These are phyloP conservation scores for Galeruca laticollis DNA, from an alignment of 2,888 invertebrate species.

Conservation along the genomic window DNA sequence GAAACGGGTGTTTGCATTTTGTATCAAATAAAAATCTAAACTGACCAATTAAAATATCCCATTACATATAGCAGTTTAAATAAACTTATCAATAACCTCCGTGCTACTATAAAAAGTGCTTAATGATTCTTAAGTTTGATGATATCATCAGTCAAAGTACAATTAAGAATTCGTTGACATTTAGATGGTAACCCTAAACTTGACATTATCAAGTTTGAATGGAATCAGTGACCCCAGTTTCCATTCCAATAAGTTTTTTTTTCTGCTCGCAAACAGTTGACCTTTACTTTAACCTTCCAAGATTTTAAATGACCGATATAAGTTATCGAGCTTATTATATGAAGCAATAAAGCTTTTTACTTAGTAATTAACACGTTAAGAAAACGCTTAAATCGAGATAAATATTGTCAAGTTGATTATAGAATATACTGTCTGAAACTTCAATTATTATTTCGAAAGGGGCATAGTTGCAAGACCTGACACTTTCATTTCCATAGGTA, in stretches of 20 bases:
- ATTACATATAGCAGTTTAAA: not conserved
- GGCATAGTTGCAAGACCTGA: no score
- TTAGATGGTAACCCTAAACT: slow-evolving; percentile 11
- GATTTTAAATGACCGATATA: slow-evolving; percentile 11
- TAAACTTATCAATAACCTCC: not conserved
- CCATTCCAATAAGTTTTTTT: not conserved
- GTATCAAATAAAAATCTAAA: no score
- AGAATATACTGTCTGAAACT: no score
- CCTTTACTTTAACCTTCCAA: slow-evolving; percentile 11
- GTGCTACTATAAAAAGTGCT: not conserved
- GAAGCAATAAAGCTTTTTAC: no score
- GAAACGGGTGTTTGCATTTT: no score
- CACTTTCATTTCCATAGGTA: no score
- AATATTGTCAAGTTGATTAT: no score
- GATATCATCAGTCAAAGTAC: not conserved
- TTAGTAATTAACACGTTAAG: no score
- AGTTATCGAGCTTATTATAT: not conserved
- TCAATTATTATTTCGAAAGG: no score
- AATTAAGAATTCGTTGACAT: slow-evolving; percentile 14
- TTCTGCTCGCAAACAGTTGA: not conserved
- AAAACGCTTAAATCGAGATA: no score
- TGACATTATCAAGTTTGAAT: slow-evolving; percentile 13
- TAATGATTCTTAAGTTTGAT: not conserved
- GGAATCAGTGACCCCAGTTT: slow-evolving; percentile 16
- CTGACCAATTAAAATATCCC: no score